Evolutionary conservation across 2,888 invertebrate genomes (phyloP).

Genomic region (Clitarchus hookeri): DNA sequence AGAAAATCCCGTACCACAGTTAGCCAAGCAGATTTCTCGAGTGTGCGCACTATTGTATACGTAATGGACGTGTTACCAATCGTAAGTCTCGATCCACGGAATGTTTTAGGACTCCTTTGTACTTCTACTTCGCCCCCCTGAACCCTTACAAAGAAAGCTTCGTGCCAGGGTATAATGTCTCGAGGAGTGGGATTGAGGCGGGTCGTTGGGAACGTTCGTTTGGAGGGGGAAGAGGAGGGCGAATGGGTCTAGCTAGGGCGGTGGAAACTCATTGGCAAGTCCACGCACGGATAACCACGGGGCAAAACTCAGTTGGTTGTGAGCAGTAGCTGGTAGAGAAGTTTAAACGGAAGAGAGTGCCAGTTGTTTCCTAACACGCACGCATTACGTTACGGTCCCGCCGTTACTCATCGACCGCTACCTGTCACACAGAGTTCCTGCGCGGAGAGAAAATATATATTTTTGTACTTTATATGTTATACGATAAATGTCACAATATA

Average conservation of each 20-base stretch:
- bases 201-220: no score
- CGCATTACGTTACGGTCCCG: not conserved
- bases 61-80: not conserved
- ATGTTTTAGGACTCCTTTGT: not conserved
- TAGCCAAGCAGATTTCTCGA: no score
- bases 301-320: not conserved
- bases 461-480: no score
- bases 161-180: not conserved
- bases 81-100: not conserved
- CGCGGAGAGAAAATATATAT: no score
- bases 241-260: not conserved
- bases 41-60: not conserved
- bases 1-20: no score
- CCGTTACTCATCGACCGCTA: not conserved
- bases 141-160: not conserved
- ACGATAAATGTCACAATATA: no score
- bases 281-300: not conserved
- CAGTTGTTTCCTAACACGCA: not conserved
- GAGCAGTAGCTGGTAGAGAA: not conserved
- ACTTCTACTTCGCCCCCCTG: not conserved
- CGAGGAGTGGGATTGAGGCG: not conserved
- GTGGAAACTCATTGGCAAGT: not conserved
- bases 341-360: not conserved
- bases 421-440: not conserved
- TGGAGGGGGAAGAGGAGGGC: not conserved